Evolutionary conservation across 2,888 invertebrate species (phyloP).

Genomic region (Aphidius colemani): DNA sequence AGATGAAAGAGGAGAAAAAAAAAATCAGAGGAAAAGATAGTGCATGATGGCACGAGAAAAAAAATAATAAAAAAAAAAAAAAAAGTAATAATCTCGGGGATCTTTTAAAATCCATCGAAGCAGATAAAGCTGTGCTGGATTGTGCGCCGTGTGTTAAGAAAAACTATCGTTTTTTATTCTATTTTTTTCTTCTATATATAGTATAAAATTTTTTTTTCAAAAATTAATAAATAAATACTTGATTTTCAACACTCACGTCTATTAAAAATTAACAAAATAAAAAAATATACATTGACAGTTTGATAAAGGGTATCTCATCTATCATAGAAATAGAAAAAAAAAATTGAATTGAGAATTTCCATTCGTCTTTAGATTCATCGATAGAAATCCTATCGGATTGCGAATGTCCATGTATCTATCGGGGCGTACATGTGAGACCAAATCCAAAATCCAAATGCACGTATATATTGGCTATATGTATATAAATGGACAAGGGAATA

Average conservation of each 20-base stretch:
- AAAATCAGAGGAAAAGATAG: constrained; percentile 55
- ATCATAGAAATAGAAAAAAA: constrained; percentile 5
- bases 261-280: no score
- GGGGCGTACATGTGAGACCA: constrained; percentile 14
- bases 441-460: background rate
- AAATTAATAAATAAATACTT: no score
- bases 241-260: constrained; percentile 11
- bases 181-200: constrained; percentile 25
- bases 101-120: constrained; percentile 61
- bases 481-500: constrained; percentile 17
- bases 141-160: constrained; percentile 54
- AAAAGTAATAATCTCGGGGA: constrained; percentile 61
- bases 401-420: constrained; percentile 24
- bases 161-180: constrained; percentile 36
- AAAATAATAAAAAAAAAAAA: constrained; percentile 42
- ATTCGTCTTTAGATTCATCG: constrained; percentile 19
- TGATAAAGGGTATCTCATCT: background rate
- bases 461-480: constrained; percentile 5
- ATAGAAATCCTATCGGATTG: constrained; percentile 19
- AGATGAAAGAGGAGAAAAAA: constrained; percentile 44
- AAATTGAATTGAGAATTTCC: constrained; percentile 16
- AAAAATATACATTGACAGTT: background rate
- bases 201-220: constrained; percentile 13
- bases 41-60: constrained; percentile 57
- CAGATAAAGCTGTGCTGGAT: constrained; percentile 57